Conservation (phyloP, 2,113 vertebrate species). For the Ctenodactylus gundi region DNA sequence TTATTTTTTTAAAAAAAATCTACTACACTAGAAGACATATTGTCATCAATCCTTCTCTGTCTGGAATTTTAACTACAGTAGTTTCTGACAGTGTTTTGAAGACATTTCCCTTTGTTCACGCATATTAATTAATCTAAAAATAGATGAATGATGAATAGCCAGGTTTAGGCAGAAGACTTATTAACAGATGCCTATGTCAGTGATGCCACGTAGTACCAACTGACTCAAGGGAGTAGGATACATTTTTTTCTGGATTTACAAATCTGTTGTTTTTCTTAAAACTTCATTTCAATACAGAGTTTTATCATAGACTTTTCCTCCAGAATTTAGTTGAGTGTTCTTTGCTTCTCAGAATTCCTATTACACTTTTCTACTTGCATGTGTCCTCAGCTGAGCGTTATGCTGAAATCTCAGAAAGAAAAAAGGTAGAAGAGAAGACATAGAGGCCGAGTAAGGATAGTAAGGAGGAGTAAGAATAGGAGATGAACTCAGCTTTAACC, state of each 20-base stretch:
- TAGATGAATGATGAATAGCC: constrained; percentile 28
- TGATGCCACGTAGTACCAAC: background rate
- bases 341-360: background rate
- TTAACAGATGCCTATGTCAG: background rate
- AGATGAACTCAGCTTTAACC: background rate
- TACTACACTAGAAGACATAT: no score
- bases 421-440: background rate
- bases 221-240: background rate
- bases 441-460: no score
- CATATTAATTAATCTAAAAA: constrained; percentile 61
- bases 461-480: background rate
- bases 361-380: background rate
- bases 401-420: background rate
- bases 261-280: background rate
- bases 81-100: constrained; percentile 45
- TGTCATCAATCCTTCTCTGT: no score
- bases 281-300: background rate
- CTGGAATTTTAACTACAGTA: constrained; percentile 49
- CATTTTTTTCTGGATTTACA: background rate
- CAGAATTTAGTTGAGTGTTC: background rate
- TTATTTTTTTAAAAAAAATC: no score
- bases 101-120: constrained; percentile 48
- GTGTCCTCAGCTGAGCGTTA: background rate
- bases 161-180: background rate
- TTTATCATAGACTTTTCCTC: background rate